Percentiles rank a stretch among this genome's conserved stretches.
phyloP scores from a whole-genome alignment of 1,140 invertebrate species.

The Megalonaias nervosa region DNA sequence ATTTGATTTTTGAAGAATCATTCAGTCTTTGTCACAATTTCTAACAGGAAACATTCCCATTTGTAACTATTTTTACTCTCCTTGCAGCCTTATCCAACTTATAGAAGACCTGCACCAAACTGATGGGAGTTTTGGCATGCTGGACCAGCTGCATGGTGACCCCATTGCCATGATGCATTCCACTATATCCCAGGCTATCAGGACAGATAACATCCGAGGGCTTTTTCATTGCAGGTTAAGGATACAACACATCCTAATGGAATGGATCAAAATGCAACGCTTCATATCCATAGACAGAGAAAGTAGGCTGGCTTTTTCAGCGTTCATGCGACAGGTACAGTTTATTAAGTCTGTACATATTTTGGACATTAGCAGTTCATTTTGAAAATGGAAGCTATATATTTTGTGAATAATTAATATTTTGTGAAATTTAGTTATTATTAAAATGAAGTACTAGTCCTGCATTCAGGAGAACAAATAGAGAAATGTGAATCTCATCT shows the following conservation, averaged over 20 bases:
- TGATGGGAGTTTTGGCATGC: conserved; percentile 40
- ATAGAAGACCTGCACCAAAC: conserved; percentile 62
- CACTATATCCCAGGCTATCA: conserved; percentile 87
- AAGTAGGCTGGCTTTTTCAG: conserved; percentile 91
- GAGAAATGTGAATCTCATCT: too few species aligned
- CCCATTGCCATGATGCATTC: conserved; percentile 92
- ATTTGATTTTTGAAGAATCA: too few species aligned
- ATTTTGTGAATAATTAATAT: too few species aligned
- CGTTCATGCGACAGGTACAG: conserved; percentile 86
- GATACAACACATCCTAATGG: conserved; percentile 92
- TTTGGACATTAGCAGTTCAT: conserved; percentile 75
- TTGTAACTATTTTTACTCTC: background rate
- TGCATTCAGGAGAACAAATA: too few species aligned
- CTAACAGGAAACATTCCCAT: too few species aligned
- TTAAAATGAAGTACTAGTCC: too few species aligned
- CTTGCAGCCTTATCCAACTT: conserved; percentile 66
- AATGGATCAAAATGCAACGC: conserved; percentile 96
- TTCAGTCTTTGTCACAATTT: too few species aligned
- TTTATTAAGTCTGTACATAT: background rate
- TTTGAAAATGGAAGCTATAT: too few species aligned
- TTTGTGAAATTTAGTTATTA: too few species aligned
- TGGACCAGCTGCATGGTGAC: conserved; percentile 52
- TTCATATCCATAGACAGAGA: conserved; percentile 85
- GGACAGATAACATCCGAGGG: conserved; percentile 94
- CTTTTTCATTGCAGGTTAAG: conserved; percentile 84